phyloP scores from a whole-genome alignment of 2,113 vertebrate genomes.

The Hippocampus zosterae region DNA sequence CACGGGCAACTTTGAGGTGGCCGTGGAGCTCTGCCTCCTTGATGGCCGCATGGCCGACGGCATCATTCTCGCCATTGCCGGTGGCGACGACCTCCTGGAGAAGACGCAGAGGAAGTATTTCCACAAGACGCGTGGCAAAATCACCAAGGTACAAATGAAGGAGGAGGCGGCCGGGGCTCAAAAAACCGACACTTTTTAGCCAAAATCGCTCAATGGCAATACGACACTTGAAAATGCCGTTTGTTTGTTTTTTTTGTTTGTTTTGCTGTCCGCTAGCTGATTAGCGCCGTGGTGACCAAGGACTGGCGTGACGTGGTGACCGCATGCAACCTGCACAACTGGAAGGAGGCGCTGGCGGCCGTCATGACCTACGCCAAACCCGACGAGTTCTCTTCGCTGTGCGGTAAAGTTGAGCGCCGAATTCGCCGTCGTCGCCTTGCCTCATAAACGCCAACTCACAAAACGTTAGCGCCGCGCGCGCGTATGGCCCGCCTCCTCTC shows the following conservation, averaged over 20 bases:
- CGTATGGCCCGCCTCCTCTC: no score
- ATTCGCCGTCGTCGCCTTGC: background rate
- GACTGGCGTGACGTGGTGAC: constrained; percentile 91
- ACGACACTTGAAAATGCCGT: no score
- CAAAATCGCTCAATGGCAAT: no score
- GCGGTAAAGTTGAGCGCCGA: constrained; percentile 70
- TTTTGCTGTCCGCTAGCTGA: constrained; percentile 72
- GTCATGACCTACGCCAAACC: constrained; percentile 89
- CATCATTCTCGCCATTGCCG: constrained; percentile 92
- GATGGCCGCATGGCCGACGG: constrained; percentile 95
- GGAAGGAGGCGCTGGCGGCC: constrained; percentile 92
- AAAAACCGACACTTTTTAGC: no score
- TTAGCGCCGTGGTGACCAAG: constrained; percentile 91
- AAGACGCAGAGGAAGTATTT: constrained; percentile 93
- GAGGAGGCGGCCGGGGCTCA: no score
- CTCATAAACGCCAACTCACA: no score
- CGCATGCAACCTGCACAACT: constrained; percentile 90
- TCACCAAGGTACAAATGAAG: constrained; percentile 80
- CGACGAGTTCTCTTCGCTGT: constrained; percentile 90
- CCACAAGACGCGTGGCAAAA: constrained; percentile 83
- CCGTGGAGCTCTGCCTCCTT: constrained; percentile 90
- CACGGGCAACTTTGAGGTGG: constrained; percentile 87
- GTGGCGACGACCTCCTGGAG: constrained; percentile 84
- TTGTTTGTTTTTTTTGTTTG: background rate
- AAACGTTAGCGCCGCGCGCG: background rate